These are phyloP conservation scores for Centropyge bicolor DNA, from an alignment of 2,797 vertebrate genomes.

Conservation along the genomic window DNA sequence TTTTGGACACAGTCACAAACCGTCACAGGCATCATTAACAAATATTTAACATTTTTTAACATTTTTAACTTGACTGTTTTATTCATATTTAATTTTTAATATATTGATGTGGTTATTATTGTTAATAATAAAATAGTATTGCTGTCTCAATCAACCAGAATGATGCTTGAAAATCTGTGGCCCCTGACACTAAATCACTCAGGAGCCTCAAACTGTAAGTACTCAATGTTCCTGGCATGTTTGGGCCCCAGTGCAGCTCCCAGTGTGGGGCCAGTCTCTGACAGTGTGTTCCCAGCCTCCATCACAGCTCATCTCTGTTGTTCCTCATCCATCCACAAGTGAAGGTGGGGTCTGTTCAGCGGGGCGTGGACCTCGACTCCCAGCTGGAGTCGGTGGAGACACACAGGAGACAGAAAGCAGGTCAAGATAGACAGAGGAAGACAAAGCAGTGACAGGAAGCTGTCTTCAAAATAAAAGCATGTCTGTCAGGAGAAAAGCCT, in stretches of 20 bases:
- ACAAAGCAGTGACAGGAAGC: accelerated
- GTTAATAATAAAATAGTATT: neutral
- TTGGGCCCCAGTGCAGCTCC: neutral
- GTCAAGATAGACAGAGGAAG: constrained; percentile 25
- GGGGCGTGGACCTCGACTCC: constrained; percentile 79
- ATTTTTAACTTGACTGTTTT: too few species aligned
- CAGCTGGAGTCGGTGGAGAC: constrained; percentile 81
- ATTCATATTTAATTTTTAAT: neutral
- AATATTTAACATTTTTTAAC: neutral
- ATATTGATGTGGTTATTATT: neutral
- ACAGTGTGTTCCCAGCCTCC: constrained; percentile 33
- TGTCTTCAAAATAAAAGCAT: constrained; percentile 70
- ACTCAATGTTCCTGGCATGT: constrained; percentile 9
- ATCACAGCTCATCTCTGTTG: constrained; percentile 38
- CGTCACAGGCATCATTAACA: too few species aligned
- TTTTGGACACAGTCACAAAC: too few species aligned
- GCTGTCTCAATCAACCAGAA: neutral
- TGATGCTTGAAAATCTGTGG: neutral
- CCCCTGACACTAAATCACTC: neutral
- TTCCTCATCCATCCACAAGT: constrained; percentile 73
- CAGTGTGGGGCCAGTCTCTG: neutral
- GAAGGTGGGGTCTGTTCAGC: constrained; percentile 71
- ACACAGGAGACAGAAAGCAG: constrained; percentile 32
- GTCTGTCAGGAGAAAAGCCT: neutral
- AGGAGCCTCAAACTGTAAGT: constrained; percentile 1